phyloP scores from a whole-genome alignment of 2,113 vertebrate species.

The Oncorhynchus keta region DNA sequence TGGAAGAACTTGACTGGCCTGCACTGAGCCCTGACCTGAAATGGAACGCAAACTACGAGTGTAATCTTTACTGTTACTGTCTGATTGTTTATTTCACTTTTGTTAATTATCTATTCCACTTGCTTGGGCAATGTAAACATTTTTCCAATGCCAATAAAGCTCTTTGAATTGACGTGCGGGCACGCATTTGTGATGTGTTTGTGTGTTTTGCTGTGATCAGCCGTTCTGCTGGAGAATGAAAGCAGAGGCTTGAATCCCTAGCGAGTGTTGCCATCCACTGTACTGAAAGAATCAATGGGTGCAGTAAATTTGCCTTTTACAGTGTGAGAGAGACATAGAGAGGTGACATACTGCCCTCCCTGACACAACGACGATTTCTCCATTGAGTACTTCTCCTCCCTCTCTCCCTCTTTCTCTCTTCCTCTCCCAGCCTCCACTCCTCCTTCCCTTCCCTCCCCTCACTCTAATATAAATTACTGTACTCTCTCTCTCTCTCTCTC shows the following conservation, averaged over 20 bases:
- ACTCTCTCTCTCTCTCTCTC: too few species aligned
- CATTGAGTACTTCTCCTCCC: background rate
- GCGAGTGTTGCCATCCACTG: background rate
- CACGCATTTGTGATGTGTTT: background rate
- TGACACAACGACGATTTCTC: background rate
- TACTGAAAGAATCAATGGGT: background rate
- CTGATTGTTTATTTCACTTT: too few species aligned
- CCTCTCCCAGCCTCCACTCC: background rate
- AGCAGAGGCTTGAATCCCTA: background rate
- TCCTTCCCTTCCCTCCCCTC: background rate
- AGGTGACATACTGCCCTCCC: background rate
- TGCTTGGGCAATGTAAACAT: too few species aligned
- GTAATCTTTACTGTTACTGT: too few species aligned
- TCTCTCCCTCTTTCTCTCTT: background rate
- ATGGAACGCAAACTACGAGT: too few species aligned
- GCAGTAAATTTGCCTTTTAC: background rate
- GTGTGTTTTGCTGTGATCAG: background rate
- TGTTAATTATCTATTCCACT: too few species aligned
- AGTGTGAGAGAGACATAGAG: background rate
- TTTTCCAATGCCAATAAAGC: too few species aligned
- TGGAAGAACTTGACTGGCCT: too few species aligned
- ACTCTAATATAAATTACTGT: too few species aligned
- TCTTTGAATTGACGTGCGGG: too few species aligned
- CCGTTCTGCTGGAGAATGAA: too few species aligned
- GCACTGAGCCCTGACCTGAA: too few species aligned